Evolutionary conservation across 2,113 vertebrate genomes (phyloP).

Genomic region (Bos javanicus): DNA sequence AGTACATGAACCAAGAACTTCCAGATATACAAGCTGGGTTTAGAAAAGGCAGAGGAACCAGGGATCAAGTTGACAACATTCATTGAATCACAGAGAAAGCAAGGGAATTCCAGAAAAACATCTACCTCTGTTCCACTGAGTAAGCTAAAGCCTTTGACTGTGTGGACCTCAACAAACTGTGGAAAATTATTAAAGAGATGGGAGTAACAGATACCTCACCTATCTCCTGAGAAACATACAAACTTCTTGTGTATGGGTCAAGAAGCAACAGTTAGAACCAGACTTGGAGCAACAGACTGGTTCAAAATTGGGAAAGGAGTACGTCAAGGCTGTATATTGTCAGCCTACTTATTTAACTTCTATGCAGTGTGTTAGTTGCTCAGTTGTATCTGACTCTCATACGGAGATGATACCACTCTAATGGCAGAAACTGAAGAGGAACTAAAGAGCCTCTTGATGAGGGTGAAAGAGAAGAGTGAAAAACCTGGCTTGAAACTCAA

Average conservation of each 20-base stretch:
- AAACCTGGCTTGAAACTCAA: not conserved
- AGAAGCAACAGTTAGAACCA: not conserved
- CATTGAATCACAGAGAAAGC: not conserved
- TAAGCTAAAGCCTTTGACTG: not conserved
- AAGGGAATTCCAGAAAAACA: not conserved
- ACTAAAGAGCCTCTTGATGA: not conserved
- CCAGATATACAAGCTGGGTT: not conserved
- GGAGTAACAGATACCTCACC: not conserved
- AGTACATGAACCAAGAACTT: not conserved
- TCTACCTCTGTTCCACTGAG: not conserved
- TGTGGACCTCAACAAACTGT: not conserved
- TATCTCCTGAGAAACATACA: not conserved
- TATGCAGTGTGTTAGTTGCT: not conserved
- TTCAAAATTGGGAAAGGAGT: not conserved
- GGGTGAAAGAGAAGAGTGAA: not conserved
- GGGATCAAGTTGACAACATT: not conserved
- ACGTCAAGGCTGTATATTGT: not conserved
- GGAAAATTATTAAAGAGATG: not conserved
- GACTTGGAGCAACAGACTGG: not conserved
- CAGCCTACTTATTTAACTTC: not conserved
- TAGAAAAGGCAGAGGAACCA: not conserved
- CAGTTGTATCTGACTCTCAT: not conserved
- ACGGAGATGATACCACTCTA: not conserved
- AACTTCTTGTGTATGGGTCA: not conserved
- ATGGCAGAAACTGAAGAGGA: not conserved